Conservation (phyloP, 2,797 vertebrate genomes). For the Saxicola maurus region DNA sequence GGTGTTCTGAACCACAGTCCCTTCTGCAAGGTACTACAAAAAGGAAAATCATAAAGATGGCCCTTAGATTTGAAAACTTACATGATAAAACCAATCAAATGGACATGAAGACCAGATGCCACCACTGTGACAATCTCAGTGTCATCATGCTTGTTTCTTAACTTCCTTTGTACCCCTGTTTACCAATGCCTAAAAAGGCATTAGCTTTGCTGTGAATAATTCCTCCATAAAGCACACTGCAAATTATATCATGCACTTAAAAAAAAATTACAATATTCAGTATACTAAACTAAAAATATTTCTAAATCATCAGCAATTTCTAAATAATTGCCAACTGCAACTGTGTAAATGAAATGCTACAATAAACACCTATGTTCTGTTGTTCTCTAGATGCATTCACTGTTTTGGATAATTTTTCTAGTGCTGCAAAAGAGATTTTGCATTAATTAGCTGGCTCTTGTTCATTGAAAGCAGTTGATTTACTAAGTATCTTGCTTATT, state of each 20-base stretch:
- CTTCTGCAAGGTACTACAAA: not conserved
- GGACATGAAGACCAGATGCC: fast-evolving
- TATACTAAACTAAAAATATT: constrained; percentile 14
- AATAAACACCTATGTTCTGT: constrained; percentile 46
- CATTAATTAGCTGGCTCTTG: constrained; percentile 59
- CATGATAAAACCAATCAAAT: not conserved
- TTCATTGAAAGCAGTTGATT: constrained; percentile 49
- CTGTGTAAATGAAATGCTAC: constrained; percentile 37
- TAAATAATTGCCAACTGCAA: constrained; percentile 50
- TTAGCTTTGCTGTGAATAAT: not conserved
- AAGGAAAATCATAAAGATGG: not conserved
- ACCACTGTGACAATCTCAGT: not conserved
- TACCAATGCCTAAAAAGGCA: not conserved
- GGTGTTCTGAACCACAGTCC: not conserved
- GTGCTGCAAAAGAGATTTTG: constrained; percentile 39
- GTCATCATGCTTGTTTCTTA: not conserved
- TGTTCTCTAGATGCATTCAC: constrained; percentile 42
- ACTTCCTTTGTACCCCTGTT: not conserved
- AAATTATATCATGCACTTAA: not conserved
- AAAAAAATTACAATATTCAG: constrained; percentile 13
- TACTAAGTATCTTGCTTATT: constrained; percentile 65
- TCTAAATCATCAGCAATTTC: constrained; percentile 28
- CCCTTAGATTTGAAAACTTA: not conserved
- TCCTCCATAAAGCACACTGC: not conserved
- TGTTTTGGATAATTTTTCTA: constrained; percentile 46